Evolutionary conservation across 2,888 invertebrate genomes (phyloP), one percentile per base, ranked within the genome.

Genomic region (Nomada flava): DNA sequence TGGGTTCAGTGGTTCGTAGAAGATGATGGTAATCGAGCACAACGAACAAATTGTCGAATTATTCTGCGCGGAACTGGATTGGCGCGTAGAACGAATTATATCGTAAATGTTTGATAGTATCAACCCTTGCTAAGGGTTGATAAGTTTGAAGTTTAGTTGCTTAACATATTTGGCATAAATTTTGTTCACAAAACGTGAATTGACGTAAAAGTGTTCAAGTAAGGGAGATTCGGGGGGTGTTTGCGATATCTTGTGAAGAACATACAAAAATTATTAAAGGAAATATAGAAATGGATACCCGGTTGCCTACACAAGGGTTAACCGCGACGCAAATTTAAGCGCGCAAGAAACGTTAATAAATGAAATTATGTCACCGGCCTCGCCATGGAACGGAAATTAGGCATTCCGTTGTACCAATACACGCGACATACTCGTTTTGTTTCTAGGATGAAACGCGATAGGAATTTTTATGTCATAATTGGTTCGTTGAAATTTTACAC

Each of bases 1-100:
- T 76, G 57, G 15, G 23, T 44, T 7, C 36, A 36, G 36, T 7
- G 36, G 44, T 5, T 23, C 1, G 50, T 60, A 57, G 60, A 68
- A 44, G 69, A 65, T 76, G 20, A 53, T 42, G 11, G 20, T 65
- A 59, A 72, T 68, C 52, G 67, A 72, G 68, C 44, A 42, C 3
- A 18, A 23, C 11, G 59, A 20, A 73, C 44, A 70, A 59, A 82
- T 74, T n/a, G 55, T n/a, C 53, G 52, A 55, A 57, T 74, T 15
- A 20, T 11, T 2, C 18, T 42, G 63, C 20, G 53, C 9, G 69
- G 3, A 69, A 70, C n/a, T 18, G 26, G 11, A 5, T 3, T 9
- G 63, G 15, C 7, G 52, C 52, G 55, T 60, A 20, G 59, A 76
- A 64, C 64, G 20, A 20, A 53, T 26, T 3, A 13, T 10, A 13